A percentile compares a stretch with the other conserved stretches of the same genome.
phyloP scores from a whole-genome alignment of 2,113 vertebrate genomes.

The Phalacrocorax brasilianus region DNA sequence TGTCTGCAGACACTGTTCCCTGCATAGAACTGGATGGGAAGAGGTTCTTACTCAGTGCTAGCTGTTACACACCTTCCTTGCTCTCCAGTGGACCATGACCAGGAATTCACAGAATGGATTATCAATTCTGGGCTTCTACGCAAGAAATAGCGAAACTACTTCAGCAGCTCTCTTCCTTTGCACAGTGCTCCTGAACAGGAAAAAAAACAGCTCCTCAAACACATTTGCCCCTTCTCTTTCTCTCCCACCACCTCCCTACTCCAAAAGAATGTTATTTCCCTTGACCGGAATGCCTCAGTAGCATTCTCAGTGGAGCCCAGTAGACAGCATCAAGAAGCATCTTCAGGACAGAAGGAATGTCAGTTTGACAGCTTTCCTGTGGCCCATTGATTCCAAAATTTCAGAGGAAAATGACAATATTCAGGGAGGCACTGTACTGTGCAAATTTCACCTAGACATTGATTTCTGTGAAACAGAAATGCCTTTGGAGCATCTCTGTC shows the following conservation, averaged over 20 bases:
- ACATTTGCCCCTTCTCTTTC: background rate
- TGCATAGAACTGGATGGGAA: fast-evolving
- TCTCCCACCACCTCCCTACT: background rate
- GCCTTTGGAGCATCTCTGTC: background rate
- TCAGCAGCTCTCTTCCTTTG: background rate
- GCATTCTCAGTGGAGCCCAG: background rate
- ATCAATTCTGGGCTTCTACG: background rate
- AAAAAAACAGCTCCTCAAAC: background rate
- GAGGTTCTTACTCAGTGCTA: background rate
- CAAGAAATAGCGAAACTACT: background rate
- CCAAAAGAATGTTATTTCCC: background rate
- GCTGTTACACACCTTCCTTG: background rate
- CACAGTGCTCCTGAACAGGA: background rate
- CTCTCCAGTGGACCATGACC: background rate
- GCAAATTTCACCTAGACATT: background rate
- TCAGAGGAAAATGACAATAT: background rate
- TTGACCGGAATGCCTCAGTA: background rate
- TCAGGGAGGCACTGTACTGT: background rate
- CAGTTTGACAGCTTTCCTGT: conserved; percentile 30
- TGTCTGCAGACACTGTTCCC: background rate
- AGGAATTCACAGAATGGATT: background rate
- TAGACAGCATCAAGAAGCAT: background rate
- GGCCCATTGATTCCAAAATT: background rate
- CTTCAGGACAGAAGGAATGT: background rate
- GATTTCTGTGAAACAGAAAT: background rate